phyloP scores from a whole-genome alignment of 2,888 invertebrate genomes.

The Pocota personata region DNA sequence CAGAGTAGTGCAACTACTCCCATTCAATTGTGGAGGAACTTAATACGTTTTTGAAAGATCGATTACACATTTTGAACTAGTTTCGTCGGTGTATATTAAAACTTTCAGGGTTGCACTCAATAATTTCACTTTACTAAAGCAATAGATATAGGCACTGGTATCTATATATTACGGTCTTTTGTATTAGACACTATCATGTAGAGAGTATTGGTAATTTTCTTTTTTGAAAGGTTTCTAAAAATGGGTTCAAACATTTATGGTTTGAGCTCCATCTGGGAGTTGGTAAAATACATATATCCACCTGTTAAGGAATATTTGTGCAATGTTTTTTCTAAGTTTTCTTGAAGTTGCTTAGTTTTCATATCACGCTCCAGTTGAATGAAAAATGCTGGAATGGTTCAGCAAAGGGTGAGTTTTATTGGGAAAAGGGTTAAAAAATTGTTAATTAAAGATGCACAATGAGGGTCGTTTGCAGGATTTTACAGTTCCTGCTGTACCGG shows the following conservation, averaged over 20 bases:
- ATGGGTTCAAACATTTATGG: constrained; percentile 49
- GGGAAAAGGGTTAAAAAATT: not conserved
- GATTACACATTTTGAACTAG: constrained; percentile 72
- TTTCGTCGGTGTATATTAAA: constrained; percentile 52
- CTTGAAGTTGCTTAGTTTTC: not conserved
- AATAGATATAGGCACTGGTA: constrained; percentile 9
- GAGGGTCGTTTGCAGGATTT: not conserved
- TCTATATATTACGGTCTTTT: constrained; percentile 55
- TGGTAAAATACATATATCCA: not conserved
- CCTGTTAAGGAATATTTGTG: not conserved
- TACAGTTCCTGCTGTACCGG: not conserved
- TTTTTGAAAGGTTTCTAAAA: not conserved
- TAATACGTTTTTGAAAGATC: constrained; percentile 66
- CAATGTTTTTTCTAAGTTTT: not conserved
- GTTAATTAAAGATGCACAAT: not conserved
- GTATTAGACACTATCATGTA: not conserved
- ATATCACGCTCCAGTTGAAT: no score
- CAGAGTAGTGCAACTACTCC: constrained; percentile 7
- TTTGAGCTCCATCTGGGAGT: not conserved
- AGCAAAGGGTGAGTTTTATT: no score
- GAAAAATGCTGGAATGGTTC: no score
- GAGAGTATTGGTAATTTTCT: not conserved
- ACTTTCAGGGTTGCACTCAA: constrained; percentile 68
- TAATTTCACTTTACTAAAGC: constrained; percentile 16
- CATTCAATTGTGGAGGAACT: constrained; percentile 62